Conservation (phyloP, 2,888 invertebrate species). For the Dolichomitus sp. region DNA sequence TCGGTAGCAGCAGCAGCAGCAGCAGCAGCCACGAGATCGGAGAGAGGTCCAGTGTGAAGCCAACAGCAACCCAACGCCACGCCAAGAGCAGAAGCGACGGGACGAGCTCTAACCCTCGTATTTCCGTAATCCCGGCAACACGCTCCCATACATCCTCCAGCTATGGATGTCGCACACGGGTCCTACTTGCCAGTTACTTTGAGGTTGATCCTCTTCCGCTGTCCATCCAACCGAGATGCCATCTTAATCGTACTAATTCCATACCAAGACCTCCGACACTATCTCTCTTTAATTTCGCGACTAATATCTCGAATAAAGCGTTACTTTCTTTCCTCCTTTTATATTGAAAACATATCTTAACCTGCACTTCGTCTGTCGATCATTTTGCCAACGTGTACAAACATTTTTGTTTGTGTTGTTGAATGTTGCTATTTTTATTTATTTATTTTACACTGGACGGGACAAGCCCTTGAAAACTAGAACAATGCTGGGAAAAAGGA, state of each 20-base stretch:
- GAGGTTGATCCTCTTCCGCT: conserved; percentile 77
- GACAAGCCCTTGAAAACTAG: too few relatives aligned
- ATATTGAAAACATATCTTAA: background rate
- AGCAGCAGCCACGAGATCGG: conserved; percentile 57
- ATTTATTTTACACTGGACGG: too few relatives aligned
- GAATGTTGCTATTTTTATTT: too few relatives aligned
- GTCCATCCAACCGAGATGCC: conserved; percentile 75
- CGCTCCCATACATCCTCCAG: conserved; percentile 67
- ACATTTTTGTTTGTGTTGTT: too few relatives aligned
- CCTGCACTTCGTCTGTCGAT: too few relatives aligned
- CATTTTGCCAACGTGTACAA: too few relatives aligned
- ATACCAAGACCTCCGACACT: conserved; percentile 15
- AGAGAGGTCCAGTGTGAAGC: conserved; percentile 55
- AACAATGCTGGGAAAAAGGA: too few relatives aligned
- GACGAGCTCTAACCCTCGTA: conserved; percentile 66
- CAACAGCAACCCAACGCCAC: conserved; percentile 35
- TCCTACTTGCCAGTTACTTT: conserved; percentile 83
- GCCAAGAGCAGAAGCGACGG: conserved; percentile 45
- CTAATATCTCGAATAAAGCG: conserved; percentile 1
- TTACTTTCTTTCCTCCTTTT: background rate
- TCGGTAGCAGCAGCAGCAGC: conserved; percentile 45
- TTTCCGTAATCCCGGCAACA: conserved; percentile 84
- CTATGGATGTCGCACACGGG: conserved; percentile 74
- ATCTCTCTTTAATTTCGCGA: conserved; percentile 1
- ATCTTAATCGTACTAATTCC: conserved; percentile 81